Conservation (phyloP, 2,797 vertebrate genomes). For the Artibeus lituratus region DNA sequence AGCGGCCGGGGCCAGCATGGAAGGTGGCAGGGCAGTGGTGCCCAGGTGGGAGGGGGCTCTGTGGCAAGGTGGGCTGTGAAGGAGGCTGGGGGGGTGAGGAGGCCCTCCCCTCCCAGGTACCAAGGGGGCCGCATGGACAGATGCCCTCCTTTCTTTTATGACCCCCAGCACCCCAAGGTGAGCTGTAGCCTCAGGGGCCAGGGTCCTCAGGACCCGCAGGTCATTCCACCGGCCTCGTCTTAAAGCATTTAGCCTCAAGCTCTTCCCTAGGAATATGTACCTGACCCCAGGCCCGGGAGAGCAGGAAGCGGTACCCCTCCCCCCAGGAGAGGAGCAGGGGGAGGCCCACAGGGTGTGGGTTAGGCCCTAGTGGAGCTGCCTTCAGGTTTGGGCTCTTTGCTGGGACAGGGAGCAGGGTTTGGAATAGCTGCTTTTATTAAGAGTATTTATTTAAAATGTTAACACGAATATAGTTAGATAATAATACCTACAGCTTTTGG, state of each 20-base stretch:
- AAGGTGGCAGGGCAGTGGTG: background rate
- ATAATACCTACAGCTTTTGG: background rate
- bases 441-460: background rate
- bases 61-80: background rate
- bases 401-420: background rate
- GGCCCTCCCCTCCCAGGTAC: background rate
- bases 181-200: background rate
- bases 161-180: background rate
- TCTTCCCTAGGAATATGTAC: background rate
- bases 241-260: background rate
- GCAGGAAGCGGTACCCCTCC: background rate
- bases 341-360: background rate
- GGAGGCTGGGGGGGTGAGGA: background rate
- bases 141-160: background rate
- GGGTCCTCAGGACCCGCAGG: background rate
- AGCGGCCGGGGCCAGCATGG: background rate
- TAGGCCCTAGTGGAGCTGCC: background rate
- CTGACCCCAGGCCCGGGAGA: background rate
- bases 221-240: background rate
- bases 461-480: background rate
- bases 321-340: background rate
- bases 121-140: too few relatives aligned
- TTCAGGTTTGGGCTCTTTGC: background rate
- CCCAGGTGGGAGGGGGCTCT: background rate
- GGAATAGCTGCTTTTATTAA: background rate